Percentiles rank a stretch among this genome's conserved stretches.
phyloP scores from a whole-genome alignment of 2,113 vertebrate genomes.

The Cranoglanis bouderius region DNA sequence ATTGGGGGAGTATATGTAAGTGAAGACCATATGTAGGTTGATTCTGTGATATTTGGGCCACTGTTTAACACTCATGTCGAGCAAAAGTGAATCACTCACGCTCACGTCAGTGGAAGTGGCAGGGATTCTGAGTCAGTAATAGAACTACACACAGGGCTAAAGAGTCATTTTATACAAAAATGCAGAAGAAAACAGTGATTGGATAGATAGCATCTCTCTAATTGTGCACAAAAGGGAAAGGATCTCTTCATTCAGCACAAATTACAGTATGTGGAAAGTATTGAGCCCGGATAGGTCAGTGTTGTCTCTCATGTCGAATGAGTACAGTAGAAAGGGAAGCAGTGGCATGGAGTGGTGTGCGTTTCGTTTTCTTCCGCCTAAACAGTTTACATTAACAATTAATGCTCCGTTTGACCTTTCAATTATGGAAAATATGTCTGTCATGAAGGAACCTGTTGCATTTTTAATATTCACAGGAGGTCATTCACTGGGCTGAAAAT shows the following conservation, averaged over 20 bases:
- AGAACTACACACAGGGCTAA: not conserved
- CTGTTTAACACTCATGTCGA: slow-evolving; percentile 19
- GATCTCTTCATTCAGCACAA: not conserved
- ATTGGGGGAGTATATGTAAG: not conserved
- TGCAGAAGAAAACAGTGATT: not conserved
- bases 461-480: slow-evolving; percentile 58
- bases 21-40: not conserved
- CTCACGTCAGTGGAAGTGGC: slow-evolving; percentile 24
- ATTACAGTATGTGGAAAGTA: slow-evolving; percentile 1
- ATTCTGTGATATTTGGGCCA: slow-evolving; percentile 20
- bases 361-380: slow-evolving; percentile 43
- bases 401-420: slow-evolving; percentile 68
- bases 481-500: slow-evolving; percentile 56
- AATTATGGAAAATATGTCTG: slow-evolving; percentile 60
- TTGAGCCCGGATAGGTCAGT: slow-evolving; percentile 15
- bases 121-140: slow-evolving; percentile 25
- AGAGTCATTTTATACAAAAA: slow-evolving; percentile 3
- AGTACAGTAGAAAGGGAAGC: slow-evolving; percentile 29
- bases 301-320: slow-evolving; percentile 14
- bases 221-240: slow-evolving; percentile 12
- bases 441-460: slow-evolving; percentile 64
- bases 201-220: slow-evolving; percentile 19
- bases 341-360: slow-evolving; percentile 29
- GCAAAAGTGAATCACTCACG: slow-evolving; percentile 29
- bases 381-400: slow-evolving; percentile 57